Conservation (phyloP, 2,888 invertebrate genomes). For the Drosophila barbarae region DNA sequence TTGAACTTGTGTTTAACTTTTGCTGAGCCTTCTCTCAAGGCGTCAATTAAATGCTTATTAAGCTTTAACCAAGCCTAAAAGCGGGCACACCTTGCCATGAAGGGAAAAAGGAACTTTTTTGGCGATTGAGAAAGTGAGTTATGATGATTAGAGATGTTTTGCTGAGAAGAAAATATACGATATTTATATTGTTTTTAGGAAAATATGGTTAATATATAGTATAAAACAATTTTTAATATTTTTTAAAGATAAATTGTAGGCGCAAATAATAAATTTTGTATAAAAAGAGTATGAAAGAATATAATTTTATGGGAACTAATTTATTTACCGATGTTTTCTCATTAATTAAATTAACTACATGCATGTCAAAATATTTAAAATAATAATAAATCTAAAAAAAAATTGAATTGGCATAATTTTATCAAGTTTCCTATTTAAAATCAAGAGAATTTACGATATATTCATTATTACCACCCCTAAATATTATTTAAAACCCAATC, state of each 20-base stretch:
- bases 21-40: constrained; percentile 21
- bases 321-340: background rate
- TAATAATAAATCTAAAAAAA: too few relatives aligned
- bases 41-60: constrained; percentile 51
- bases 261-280: too few relatives aligned
- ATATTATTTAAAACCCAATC: background rate
- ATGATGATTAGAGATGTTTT: background rate
- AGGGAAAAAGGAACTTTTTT: constrained; percentile 3
- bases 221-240: background rate
- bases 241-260: background rate
- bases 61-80: constrained; percentile 34
- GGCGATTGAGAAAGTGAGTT: background rate
- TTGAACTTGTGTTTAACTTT: constrained; percentile 37
- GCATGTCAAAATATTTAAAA: background rate
- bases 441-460: background rate
- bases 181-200: too few relatives aligned
- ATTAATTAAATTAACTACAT: background rate
- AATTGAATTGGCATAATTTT: too few relatives aligned
- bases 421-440: background rate
- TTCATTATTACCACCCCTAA: background rate
- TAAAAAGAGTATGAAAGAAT: background rate
- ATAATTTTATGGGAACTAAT: too few relatives aligned
- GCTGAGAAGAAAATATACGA: background rate
- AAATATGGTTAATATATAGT: too few relatives aligned
- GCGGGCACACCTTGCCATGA: constrained; percentile 13